Evolutionary conservation across 37 sponge, comb jelly and placozoan species (phyloP).

Genomic region (Dysidea cf. avara): DNA sequence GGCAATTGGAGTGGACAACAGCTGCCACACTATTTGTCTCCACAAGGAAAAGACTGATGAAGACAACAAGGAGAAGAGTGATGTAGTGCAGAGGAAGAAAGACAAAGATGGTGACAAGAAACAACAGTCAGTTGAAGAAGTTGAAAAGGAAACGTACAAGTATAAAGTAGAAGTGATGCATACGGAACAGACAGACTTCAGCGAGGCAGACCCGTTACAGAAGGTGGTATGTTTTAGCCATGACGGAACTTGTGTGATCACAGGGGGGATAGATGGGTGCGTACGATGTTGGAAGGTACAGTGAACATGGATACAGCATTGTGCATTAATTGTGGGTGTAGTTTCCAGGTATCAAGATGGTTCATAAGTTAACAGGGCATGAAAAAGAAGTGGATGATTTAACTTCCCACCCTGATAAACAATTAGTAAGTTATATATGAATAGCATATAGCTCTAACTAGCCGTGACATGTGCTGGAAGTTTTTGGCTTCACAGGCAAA

Average conservation of each 20-base stretch:
- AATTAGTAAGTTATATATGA: slow-evolving; percentile 3
- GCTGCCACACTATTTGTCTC: neutral
- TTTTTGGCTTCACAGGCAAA: no score
- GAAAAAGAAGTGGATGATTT: slow-evolving; percentile 46
- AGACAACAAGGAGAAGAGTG: neutral
- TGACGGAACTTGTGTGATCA: slow-evolving; percentile 49
- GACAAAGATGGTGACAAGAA: neutral
- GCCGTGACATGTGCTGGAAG: no score
- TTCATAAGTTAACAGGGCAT: slow-evolving; percentile 32
- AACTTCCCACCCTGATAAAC: slow-evolving; percentile 23
- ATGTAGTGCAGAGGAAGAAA: neutral
- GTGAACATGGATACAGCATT: neutral
- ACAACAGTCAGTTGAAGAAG: neutral
- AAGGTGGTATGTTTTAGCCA: slow-evolving; percentile 55
- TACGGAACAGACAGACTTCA: slow-evolving; percentile 41
- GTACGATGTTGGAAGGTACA: slow-evolving; percentile 75
- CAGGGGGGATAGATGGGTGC: slow-evolving; percentile 64
- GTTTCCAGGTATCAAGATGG: slow-evolving; percentile 30
- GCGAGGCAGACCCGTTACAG: slow-evolving; percentile 26
- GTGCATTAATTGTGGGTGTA: slow-evolving; percentile 4
- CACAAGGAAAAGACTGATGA: neutral
- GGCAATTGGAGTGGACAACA: slow-evolving; percentile 25
- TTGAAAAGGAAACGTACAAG: slow-evolving; percentile 1
- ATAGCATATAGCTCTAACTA: no score
- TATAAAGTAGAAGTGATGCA: neutral